These are phyloP conservation scores for Acromyrmex echinatior DNA, from an alignment of 1,140 invertebrate genomes.

Conservation along the genomic window DNA sequence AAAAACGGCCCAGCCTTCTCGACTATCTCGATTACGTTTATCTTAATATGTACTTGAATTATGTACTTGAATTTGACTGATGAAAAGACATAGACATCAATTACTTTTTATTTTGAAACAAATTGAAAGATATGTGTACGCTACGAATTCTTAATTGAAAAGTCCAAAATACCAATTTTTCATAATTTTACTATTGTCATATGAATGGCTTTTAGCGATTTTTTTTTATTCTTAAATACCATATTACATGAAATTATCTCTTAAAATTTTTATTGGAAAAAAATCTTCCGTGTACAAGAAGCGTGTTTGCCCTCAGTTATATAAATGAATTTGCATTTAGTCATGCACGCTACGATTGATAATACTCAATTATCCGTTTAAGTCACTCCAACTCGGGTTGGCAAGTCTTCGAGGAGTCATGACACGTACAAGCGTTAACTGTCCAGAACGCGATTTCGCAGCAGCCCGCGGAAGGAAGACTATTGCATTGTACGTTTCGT, in stretches of 20 bases:
- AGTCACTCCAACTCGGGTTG: background rate
- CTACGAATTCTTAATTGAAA: background rate
- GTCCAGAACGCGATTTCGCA: conserved; percentile 42
- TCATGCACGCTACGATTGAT: conserved; percentile 4
- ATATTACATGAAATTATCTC: background rate
- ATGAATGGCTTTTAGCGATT: background rate
- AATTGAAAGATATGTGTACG: background rate
- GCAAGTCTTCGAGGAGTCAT: conserved; percentile 23
- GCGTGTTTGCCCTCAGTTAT: background rate
- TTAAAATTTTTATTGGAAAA: background rate
- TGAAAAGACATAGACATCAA: background rate
- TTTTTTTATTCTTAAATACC: background rate
- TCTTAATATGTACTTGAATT: background rate
- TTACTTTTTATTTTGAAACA: background rate
- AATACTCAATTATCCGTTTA: conserved; percentile 39
- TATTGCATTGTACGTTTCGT: conserved; percentile 64
- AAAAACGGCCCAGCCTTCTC: background rate
- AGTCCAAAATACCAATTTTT: background rate
- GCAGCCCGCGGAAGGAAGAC: conserved; percentile 76
- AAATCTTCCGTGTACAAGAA: background rate
- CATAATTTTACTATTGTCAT: background rate
- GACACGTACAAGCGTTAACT: conserved; percentile 35
- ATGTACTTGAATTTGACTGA: background rate
- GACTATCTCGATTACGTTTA: background rate
- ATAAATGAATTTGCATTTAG: conserved; percentile 53